Percentiles rank a stretch among this genome's conserved stretches.
These are phyloP conservation scores for Selene dorsalis DNA, from an alignment of 2,797 vertebrate species.

Conservation along the genomic window DNA sequence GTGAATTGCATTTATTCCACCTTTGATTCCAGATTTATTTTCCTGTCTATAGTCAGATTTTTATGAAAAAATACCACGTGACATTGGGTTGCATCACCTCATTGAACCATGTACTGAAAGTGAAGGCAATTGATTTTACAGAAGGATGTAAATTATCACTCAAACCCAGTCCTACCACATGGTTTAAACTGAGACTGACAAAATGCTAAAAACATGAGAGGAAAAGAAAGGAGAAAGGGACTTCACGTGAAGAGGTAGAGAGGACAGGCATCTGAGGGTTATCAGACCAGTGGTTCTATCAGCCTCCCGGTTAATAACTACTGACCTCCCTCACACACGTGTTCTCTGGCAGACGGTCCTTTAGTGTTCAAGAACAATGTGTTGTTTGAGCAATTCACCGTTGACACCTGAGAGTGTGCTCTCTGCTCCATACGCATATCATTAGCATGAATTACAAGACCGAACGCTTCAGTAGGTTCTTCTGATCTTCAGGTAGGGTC, in stretches of 20 bases:
- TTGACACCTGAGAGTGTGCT: background rate
- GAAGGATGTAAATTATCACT: background rate
- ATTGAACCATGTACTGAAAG: background rate
- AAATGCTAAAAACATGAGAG: background rate
- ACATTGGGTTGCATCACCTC: too few species aligned
- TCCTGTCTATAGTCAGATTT: too few species aligned
- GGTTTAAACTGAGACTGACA: background rate
- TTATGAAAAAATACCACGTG: too few species aligned
- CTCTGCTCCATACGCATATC: slow-evolving; percentile 6
- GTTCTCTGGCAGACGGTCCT: background rate
- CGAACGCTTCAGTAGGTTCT: background rate
- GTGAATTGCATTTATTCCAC: too few species aligned
- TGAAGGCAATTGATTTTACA: background rate
- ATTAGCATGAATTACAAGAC: slow-evolving; percentile 28
- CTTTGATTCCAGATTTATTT: too few species aligned
- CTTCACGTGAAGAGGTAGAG: background rate
- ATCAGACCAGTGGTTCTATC: slow-evolving; percentile 21
- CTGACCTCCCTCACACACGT: slow-evolving; percentile 11
- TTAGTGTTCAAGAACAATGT: background rate
- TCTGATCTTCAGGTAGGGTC: slow-evolving; percentile 12
- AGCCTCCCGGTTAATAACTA: slow-evolving; percentile 34
- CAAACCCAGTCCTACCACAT: background rate
- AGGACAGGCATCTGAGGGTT: background rate
- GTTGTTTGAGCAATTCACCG: background rate
- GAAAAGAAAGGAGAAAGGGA: background rate